phyloP scores from a whole-genome alignment of 2,797 vertebrate genomes.

The Apogon hyalosoma region DNA sequence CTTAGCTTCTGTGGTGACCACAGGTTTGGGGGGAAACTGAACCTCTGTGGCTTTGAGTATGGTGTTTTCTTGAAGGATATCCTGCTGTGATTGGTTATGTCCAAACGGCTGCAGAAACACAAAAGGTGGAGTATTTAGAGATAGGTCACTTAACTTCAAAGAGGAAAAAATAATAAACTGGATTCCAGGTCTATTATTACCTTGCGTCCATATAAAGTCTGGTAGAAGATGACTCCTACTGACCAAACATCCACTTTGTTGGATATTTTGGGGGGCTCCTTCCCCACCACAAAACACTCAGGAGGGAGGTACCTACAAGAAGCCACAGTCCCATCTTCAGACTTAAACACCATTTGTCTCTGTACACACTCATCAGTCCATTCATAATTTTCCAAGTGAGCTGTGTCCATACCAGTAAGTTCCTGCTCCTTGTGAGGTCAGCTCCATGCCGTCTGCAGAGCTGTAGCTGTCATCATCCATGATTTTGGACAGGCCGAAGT shows the following conservation, averaged over 20 bases:
- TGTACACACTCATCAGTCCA: background rate
- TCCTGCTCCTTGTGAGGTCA: conserved; percentile 95
- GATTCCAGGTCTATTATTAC: conserved; percentile 68
- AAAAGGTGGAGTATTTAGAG: background rate
- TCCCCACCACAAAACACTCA: conserved; percentile 96
- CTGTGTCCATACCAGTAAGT: conserved; percentile 90
- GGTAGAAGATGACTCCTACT: conserved; percentile 97
- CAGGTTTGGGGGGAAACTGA: conserved; percentile 96
- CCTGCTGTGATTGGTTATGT: conserved; percentile 97
- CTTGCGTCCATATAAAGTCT: conserved; percentile 96
- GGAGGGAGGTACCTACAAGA: conserved; percentile 92
- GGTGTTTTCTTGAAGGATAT: conserved; percentile 97
- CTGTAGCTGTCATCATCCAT: conserved; percentile 97
- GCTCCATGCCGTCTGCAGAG: conserved; percentile 95
- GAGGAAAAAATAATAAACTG: background rate
- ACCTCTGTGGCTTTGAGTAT: conserved; percentile 98
- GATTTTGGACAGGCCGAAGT: conserved; percentile 97
- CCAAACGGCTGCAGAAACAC: conserved; percentile 89
- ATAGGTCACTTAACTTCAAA: background rate
- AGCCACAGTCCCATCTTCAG: conserved; percentile 20
- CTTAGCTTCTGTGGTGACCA: conserved; percentile 95
- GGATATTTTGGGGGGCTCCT: conserved; percentile 96
- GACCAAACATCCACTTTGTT: conserved; percentile 99
- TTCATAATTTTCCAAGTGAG: background rate
- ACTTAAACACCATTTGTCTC: background rate